Evolutionary conservation across 2,797 vertebrate genomes (phyloP), one percentile per base, ranked within the genome.

Genomic region (Rhinoraja longicauda): DNA sequence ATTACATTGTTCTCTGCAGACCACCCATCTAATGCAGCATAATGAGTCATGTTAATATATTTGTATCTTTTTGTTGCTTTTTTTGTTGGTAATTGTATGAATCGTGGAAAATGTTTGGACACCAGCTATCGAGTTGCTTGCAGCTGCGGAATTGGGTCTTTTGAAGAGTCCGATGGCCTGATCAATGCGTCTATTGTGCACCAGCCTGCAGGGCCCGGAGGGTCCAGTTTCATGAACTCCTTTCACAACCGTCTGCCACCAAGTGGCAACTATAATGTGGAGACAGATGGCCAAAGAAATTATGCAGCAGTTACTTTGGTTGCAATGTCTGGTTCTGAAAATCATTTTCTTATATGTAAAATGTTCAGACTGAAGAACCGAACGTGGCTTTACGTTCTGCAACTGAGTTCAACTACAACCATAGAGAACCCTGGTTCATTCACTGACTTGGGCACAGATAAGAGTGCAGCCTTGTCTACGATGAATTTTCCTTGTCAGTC

Each of bases 11-110:
- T 67, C 84, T 88, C 59, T 88, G 59, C 59, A 88, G 84, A 88
- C 84, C 84, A 88, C 84, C 84, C 84, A 88, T 64, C 84, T 88
- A 88, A 88, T 88, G n/a, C n/a, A 64, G 59, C 84, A 88, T 88
- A 88, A 88, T 88, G 84, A 88, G 59, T 62, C n/a, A 88, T 64
- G 84, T 88, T 64, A 64, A 64, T 62, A n/a, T 84, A 88, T 64
- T 88, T 64, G 59, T 88, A 32, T 88, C 84, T 36, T 32, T 64
- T 88, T 62, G 59, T 29, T 84, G 26, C 10, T 77, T 88, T 64
- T 88, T 88, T 88, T 84, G 81, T 88, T 88, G 64, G 84, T 88
- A 88, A 88, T 88, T 88, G 84, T 88, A 67, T 88, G 84, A 88
- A 88, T 88, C 59, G 67, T 36, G 84, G 84, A 88, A 88, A 88